Evolutionary conservation across 2,888 invertebrate species (phyloP).

Genomic region (Andricus quercusramuli): DNA sequence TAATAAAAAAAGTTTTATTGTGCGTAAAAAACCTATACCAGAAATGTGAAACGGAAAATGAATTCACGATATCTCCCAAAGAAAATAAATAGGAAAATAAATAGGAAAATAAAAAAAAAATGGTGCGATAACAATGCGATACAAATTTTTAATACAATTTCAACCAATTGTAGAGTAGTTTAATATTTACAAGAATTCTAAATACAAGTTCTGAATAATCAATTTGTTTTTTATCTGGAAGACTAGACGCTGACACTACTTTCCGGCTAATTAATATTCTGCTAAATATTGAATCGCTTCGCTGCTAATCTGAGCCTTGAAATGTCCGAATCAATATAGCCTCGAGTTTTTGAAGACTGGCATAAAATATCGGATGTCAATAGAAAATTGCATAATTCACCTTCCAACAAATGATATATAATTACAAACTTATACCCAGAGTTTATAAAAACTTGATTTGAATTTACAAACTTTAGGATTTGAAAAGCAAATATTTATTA

Average conservation of each 20-base stretch:
- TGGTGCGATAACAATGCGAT: too few relatives aligned
- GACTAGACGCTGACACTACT: background rate
- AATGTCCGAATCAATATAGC: slow-evolving; percentile 15
- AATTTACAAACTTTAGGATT: background rate
- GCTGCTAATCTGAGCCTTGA: slow-evolving; percentile 33
- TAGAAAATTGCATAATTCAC: slow-evolving; percentile 35
- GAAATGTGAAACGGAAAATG: background rate
- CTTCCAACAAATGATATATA: slow-evolving; percentile 23
- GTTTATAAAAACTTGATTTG: background rate
- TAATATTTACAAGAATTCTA: too few relatives aligned
- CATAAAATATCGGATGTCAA: slow-evolving; percentile 34
- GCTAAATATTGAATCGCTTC: slow-evolving; percentile 10
- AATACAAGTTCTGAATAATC: background rate
- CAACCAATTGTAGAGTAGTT: too few relatives aligned
- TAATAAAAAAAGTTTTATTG: too few relatives aligned
- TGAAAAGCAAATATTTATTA: background rate
- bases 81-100: background rate
- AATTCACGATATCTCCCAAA: background rate
- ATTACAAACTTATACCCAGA: slow-evolving; percentile 1
- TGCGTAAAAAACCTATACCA: too few relatives aligned
- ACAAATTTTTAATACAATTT: too few relatives aligned
- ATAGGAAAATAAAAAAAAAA: background rate
- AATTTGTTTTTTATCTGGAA: background rate
- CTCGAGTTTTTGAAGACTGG: slow-evolving; percentile 33
- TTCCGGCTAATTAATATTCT: slow-evolving; percentile 21